Base-by-base conservation (phyloP, 2,888 invertebrate species). In the Hydraecia micacea region DNA sequence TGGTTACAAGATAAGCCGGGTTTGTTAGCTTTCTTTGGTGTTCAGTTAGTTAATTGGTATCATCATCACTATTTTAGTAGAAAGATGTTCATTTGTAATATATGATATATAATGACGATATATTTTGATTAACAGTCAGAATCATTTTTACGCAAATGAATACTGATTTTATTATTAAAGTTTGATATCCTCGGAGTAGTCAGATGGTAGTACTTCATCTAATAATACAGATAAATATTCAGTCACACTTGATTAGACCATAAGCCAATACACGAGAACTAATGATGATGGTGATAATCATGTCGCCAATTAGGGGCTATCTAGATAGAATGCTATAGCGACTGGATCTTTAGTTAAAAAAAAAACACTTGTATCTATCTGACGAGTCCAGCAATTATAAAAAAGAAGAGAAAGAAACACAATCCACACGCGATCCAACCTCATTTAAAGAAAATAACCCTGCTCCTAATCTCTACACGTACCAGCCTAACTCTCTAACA, bases 401-500 rank as follows among this genome's bases (percentile, higher is more conserved):
- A 18, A 42, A 39, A 72, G 18, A 46, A 36, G 5, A 74, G 3
- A 58, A 67, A 32, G 18, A n/a, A 39, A 15, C 13, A 2, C 15
- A 78, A 55, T 18, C 55, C 21, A 42, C 39, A 66, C 15, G 66
- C 11, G n/a, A 58, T n/a, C 39, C 18, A 46, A 58, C 32, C 55
- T 49, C 18, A 55, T 55, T 81, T 15, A 58, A 42, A 25, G 21
- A 58, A 58, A 4, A 8, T 67, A 71, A 11, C 32, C 32, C 71
- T 46, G 28, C n/a, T 55, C 42, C 55, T 67, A 77, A 67, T 42
- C 39, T 69, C 39, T 21, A 21, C 60, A 66, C 68, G 52, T 49
- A 70, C 58, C 13, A 39, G 39, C 15, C 39, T 18, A 60, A 63
- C 76, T 85, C 74, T 85, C 75, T 70, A 73, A 39, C 13, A 63